A percentile compares a stretch with the other conserved stretches of the same genome.
Evolutionary conservation across 2,113 vertebrate genomes (phyloP).

Genomic region (Cacatua alba): DNA sequence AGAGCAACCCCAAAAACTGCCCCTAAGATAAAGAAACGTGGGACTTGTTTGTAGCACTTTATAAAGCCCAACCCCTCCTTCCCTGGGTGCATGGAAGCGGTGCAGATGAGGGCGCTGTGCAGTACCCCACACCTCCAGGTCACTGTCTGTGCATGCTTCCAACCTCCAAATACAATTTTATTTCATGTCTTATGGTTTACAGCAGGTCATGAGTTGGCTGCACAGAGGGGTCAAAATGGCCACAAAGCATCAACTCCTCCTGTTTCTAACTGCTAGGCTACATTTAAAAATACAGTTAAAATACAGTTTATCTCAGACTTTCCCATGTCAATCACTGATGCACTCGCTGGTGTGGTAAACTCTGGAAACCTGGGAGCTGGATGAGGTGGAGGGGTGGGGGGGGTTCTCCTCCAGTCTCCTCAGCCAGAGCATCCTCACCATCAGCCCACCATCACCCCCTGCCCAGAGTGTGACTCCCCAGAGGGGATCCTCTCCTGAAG

Average conservation of each 20-base stretch:
- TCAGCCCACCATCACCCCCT: rapidly evolving
- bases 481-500: background rate
- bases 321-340: background rate
- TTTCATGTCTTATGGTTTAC: background rate
- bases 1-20: background rate
- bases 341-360: rapidly evolving
- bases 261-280: background rate
- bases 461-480: rapidly evolving
- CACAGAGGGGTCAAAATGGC: rapidly evolving
- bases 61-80: background rate
- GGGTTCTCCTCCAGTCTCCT: rapidly evolving
- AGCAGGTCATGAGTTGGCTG: background rate
- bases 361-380: background rate
- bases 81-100: background rate
- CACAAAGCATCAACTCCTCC: background rate
- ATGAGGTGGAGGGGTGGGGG: too few relatives aligned
- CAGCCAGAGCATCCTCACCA: background rate
- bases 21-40: background rate
- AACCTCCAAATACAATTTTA: background rate
- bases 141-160: background rate
- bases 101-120: background rate
- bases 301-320: background rate
- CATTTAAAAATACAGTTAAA: background rate
- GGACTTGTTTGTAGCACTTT: background rate
- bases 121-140: background rate